phyloP scores from a whole-genome alignment of 1,140 invertebrate genomes.

The Saxidomus purpurata region DNA sequence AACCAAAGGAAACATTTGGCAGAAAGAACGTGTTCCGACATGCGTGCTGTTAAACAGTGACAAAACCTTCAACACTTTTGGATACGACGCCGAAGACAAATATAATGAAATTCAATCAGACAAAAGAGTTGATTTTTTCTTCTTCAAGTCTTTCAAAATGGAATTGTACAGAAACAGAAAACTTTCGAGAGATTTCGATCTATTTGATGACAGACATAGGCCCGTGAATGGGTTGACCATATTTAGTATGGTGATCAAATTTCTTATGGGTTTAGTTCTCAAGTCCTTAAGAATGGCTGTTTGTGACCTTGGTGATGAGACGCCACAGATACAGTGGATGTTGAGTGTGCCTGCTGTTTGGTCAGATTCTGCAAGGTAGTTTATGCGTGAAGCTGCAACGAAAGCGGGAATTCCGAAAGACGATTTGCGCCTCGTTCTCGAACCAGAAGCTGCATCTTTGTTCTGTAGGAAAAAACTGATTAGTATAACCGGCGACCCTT shows the following conservation, averaged over 20 bases:
- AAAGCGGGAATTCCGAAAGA: slow-evolving; percentile 7
- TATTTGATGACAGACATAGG: neutral
- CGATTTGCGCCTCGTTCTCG: slow-evolving; percentile 23
- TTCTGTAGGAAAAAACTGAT: neutral
- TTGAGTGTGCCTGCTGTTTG: slow-evolving; percentile 33
- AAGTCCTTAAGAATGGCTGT: too few species aligned
- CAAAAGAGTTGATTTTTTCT: neutral
- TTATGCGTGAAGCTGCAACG: slow-evolving; percentile 32
- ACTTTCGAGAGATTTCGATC: neutral
- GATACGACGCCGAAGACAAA: neutral
- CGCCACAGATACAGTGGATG: neutral
- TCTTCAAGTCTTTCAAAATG: neutral
- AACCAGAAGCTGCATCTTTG: slow-evolving; percentile 29
- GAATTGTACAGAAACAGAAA: too few species aligned
- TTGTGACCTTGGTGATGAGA: neutral
- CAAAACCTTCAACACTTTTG: slow-evolving; percentile 29
- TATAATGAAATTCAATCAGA: neutral
- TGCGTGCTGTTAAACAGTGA: neutral
- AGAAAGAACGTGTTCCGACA: neutral
- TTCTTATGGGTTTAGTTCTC: neutral
- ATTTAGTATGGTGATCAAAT: slow-evolving; percentile 26
- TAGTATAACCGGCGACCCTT: neutral
- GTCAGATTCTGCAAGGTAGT: slow-evolving; percentile 4
- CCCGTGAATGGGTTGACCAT: neutral
- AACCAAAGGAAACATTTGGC: neutral